phyloP scores from a whole-genome alignment of 2,113 vertebrate species.

The Plecotus auritus region DNA sequence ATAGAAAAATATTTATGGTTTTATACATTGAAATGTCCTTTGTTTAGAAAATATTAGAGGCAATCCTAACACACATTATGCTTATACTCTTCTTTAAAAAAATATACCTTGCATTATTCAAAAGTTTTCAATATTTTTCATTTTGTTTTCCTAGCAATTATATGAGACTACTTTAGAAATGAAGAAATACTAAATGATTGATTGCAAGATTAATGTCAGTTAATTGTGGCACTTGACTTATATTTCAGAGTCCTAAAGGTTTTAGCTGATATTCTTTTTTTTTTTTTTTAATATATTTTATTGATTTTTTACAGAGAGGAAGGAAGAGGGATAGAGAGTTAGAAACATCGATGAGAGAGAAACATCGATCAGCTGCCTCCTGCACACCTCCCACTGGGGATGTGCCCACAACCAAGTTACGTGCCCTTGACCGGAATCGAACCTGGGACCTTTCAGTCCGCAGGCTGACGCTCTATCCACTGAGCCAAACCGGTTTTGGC shows the following conservation, averaged over 20 bases:
- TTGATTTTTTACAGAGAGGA: too few relatives aligned
- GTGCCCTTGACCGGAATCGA: too few relatives aligned
- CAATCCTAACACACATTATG: not conserved
- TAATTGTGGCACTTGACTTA: not conserved
- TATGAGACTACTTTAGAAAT: constrained; percentile 1
- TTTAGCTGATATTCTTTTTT: not conserved
- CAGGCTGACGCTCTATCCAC: too few relatives aligned
- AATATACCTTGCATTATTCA: not conserved
- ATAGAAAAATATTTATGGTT: not conserved
- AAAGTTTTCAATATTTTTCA: not conserved
- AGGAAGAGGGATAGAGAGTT: too few relatives aligned
- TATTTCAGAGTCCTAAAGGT: not conserved
- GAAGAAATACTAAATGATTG: not conserved
- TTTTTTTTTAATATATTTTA: too few relatives aligned
- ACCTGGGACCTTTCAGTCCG: too few relatives aligned
- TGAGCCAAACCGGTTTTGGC: too few relatives aligned
- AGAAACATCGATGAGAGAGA: too few relatives aligned
- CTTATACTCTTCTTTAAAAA: not conserved
- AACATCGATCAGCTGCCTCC: too few relatives aligned
- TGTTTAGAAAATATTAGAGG: not conserved
- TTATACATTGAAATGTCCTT: not conserved
- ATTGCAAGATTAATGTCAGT: not conserved
- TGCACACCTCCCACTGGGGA: too few relatives aligned
- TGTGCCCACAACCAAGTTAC: too few relatives aligned
- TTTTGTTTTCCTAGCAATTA: not conserved